Evolutionary conservation across 2,113 vertebrate species (phyloP), one percentile per base, ranked within the genome.

Genomic region (Ailurus styani): DNA sequence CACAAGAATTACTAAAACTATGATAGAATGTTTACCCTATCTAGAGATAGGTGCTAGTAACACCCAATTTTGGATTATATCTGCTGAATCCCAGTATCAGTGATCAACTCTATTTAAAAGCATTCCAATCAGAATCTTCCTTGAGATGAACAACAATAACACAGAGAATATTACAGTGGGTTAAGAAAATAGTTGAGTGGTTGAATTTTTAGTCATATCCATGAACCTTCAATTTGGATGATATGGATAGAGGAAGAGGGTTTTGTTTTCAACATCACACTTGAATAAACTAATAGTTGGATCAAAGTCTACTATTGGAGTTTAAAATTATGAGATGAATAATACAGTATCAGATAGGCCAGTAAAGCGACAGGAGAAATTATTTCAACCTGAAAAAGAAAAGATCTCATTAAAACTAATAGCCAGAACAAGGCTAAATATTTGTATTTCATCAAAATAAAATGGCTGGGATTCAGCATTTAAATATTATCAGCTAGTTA

Each of bases 371-470:
- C 40, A 2, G 13, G 94, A 95, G 42, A 87, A 93, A 66, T 64
- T 3, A n/a, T 93, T 88, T 96, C 60, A 93, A 87, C 23, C 15
- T 94, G 42, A 55, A 27, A 84, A 87, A 90, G 47, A 90, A 60
- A 91, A 31, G 25, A 90, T 57, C 6, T 77, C 15, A 94, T 72
- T 29, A 95, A 83, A 90, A 92, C 27, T 70, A 94, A 86, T 29
- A 91, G 7, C 17, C 29, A 86, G 25, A 14, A 9, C 4, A 83
- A 50, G 17, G 18, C 34, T 94, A 54, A 62, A 78, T 90, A 40
- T 72, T 91, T 17, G 25, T 7, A 94, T 89, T 91, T 91, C 4
- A 91, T 91, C 6, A 73, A 95, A 95, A 84, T 96, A 75, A 94
- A 93, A 72, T 92, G 40, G 52, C 20, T 75, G 2, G 78, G 78